phyloP scores from a whole-genome alignment of 1,140 invertebrate genomes.

The Megalopta genalis region DNA sequence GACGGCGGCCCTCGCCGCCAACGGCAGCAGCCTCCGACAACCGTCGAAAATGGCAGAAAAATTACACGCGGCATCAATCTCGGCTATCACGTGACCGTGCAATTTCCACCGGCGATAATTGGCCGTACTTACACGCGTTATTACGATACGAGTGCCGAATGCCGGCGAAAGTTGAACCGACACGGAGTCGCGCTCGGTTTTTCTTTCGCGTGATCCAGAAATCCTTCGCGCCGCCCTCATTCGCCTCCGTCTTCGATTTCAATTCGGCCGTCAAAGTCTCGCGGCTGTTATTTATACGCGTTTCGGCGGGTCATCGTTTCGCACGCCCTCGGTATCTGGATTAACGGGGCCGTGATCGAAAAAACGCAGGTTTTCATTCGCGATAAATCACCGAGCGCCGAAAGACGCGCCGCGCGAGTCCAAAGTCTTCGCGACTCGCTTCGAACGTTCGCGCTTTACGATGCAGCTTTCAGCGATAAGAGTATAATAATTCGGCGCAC shows the following conservation, averaged over 20 bases:
- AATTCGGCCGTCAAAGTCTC: background rate
- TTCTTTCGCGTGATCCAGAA: background rate
- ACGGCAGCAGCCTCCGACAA: background rate
- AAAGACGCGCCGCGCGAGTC: background rate
- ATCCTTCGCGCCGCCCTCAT: background rate
- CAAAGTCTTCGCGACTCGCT: background rate
- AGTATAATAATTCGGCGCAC: too few relatives aligned
- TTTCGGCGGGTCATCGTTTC: background rate
- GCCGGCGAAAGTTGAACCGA: background rate
- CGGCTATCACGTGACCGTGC: background rate
- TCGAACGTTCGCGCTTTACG: too few relatives aligned
- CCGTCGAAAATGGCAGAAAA: background rate
- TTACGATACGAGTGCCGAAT: conserved; percentile 4
- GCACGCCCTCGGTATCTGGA: background rate
- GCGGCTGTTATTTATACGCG: background rate
- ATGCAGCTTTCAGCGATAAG: too few relatives aligned
- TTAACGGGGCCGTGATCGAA: background rate
- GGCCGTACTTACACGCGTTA: conserved; percentile 2
- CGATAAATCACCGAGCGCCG: background rate
- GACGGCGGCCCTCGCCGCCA: background rate
- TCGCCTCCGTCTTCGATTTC: background rate
- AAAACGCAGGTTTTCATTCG: background rate
- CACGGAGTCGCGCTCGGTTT: too few relatives aligned
- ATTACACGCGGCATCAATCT: conserved; percentile 8
- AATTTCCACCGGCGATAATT: conserved; percentile 21